Percentiles rank a stretch among this genome's conserved stretches.
These are phyloP conservation scores for Silvanus unidentatus DNA, from an alignment of 2,888 invertebrate genomes.

Conservation along the genomic window DNA sequence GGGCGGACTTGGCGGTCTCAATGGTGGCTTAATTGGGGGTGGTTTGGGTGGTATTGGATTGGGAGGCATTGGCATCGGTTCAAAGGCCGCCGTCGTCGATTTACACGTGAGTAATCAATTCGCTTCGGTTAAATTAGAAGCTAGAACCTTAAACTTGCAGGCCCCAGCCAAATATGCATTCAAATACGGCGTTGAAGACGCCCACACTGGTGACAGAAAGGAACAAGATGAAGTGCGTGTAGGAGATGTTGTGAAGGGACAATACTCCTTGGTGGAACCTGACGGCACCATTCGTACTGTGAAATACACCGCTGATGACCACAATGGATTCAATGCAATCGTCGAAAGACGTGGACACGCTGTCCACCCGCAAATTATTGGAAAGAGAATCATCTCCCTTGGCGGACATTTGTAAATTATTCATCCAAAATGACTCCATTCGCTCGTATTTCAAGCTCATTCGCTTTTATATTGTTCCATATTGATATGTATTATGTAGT, in stretches of 20 bases:
- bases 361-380: conserved; percentile 23
- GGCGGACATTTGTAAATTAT: no score
- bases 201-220: conserved; percentile 54
- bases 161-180: conserved; percentile 49
- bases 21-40: neutral
- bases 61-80: neutral
- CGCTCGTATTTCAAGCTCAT: no score
- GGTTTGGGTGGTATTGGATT: no score
- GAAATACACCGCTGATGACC: no score
- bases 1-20: neutral
- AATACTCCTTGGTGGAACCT: conserved; percentile 58
- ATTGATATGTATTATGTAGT: no score
- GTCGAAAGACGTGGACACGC: conserved; percentile 48
- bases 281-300: conserved; percentile 59
- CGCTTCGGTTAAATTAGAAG: neutral
- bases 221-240: conserved; percentile 50
- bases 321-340: conserved; percentile 59
- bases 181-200: conserved; percentile 53
- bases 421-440: no score
- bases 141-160: conserved; percentile 14
- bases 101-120: neutral
- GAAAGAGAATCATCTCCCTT: no score
- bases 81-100: neutral
- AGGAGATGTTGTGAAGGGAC: conserved; percentile 57
- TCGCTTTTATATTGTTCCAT: no score